Base-by-base conservation (phyloP, 2,888 invertebrate genomes). In the Celastrina argiolus region DNA sequence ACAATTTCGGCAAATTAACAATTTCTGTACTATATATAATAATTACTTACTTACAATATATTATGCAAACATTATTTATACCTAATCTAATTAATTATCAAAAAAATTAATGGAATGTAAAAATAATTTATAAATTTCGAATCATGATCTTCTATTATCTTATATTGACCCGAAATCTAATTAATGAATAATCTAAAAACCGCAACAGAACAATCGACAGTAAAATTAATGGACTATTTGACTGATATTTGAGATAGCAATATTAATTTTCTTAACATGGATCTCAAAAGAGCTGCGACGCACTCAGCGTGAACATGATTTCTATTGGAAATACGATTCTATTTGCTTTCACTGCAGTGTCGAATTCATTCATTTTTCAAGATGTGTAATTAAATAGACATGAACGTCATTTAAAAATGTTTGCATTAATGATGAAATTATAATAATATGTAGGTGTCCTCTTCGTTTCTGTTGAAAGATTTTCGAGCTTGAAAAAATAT, bases 221-320 rank as follows among this genome's bases (percentile, higher is more conserved):
- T 36, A 56, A 56, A 64, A 22, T 22, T 51, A 51, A 22, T 51
- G 2, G 58, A 12, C 31, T 42, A 34, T 42, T 42, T 34, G n/a
- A 16, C 28, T 75, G 83, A 78, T 75, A 87, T 82, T 79, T 77
- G 83, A 86, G 81, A 82, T 76, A 76, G 74, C 76, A 78, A 81
- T 85, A 87, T 86, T 81, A 74, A 73, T 82, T 87, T 84, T 81
- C 86, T 83, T 81, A 76, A 80, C 80, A 79, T 81, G 77, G 80
- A 83, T 83, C 77, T 75, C 73, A 72, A 74, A 68, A 69, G 75
- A 67, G 41, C 68, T 66, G 72, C 69, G 71, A 71, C 74, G 72
- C 78, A 73, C 74, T 72, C 74, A 78, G 75, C 81, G 76, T 79
- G 75, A 80, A 81, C 81, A 76, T 78, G 80, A 83, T 88, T 88